Base-by-base conservation (phyloP, 1,140 invertebrate species). In the Ctenoplectra terminalis region DNA sequence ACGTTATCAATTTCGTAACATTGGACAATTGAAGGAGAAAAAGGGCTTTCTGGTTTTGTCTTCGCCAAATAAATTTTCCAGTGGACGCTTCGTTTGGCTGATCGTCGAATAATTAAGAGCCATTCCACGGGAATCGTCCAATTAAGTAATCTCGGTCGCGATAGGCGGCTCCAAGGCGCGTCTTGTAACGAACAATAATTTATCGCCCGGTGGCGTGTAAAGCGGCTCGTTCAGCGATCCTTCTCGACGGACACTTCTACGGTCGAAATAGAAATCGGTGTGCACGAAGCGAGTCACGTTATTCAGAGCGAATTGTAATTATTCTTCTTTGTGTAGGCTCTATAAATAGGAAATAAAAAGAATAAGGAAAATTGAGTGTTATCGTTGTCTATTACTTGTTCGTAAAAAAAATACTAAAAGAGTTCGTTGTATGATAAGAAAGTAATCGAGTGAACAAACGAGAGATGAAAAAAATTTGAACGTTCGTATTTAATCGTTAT, bases 61-160 rank as follows among this genome's bases (percentile, higher is more conserved):
- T 13, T 13, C 7, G 26, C 11, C 20, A 52, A 58, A 58, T 58
- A 70, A 77, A 77, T 70, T 77, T 29, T n/a, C 37, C 13, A 46
- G 29, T 20, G 17, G 23, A 34, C 37, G 64, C 26, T 67, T 67
- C 64, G n/a, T 67, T 67, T 46, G 64, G 26, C 17, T 67, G 48
- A 69, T 69, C 48, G 63, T 48, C 52, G 75, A 48, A 58, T 77
- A 77, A 77, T 70, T 70, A 54, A 70, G 37, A 34, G 52, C 40
- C 40, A 50, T 69, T 77, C 37, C 52, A 26, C 34, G 29, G 3
- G 72, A 26, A 74, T 63, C 29, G 40, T 74, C 72, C 72, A 46
- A 67, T 69, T 52, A 56, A 77, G 74, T 43, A 69, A 69, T 77
- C 67, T 58, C 66, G 40, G 52, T 20, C 29, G 52, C 26, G 56